Percentiles rank a stretch among this genome's conserved stretches.
Conservation (phyloP, 2,797 vertebrate species). For the Sebastes trivittatus region DNA sequence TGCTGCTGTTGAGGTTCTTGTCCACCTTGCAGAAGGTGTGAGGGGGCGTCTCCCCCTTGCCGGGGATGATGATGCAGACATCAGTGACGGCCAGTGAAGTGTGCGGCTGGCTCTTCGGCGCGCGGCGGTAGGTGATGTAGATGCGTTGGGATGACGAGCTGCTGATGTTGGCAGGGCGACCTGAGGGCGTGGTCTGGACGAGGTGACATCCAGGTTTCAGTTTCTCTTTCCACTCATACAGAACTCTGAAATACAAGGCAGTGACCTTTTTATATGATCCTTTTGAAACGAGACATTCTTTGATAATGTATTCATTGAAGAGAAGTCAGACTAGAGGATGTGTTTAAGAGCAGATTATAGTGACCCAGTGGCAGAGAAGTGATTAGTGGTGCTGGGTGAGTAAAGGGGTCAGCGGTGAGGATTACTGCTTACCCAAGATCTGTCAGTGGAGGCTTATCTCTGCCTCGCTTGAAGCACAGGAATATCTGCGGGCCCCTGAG, state of each 20-base stretch:
- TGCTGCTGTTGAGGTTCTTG: constrained; percentile 97
- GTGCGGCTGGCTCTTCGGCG: constrained; percentile 90
- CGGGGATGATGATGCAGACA: constrained; percentile 95
- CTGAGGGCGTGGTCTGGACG: constrained; percentile 93
- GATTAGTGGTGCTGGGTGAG: constrained; percentile 67
- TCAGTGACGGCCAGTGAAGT: constrained; percentile 95
- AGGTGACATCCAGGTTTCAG: constrained; percentile 96
- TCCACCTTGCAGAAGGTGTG: constrained; percentile 99
- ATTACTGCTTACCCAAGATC: constrained; percentile 93
- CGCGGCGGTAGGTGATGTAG: constrained; percentile 95
- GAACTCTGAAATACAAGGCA: constrained; percentile 80
- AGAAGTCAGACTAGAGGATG: constrained; percentile 32
- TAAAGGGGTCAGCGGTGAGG: constrained; percentile 65
- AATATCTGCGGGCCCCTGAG: constrained; percentile 95
- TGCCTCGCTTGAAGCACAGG: constrained; percentile 94
- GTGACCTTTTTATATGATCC: background rate
- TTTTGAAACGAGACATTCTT: background rate
- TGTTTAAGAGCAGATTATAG: constrained; percentile 63
- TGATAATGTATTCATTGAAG: constrained; percentile 4
- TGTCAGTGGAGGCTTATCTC: constrained; percentile 97
- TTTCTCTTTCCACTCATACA: constrained; percentile 98
- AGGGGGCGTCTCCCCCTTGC: constrained; percentile 94
- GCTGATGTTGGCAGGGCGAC: constrained; percentile 94
- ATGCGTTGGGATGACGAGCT: constrained; percentile 93
- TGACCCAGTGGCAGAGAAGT: constrained; percentile 42